Conservation (phyloP, 1,140 invertebrate genomes). For the Brachionus manjavacas region DNA sequence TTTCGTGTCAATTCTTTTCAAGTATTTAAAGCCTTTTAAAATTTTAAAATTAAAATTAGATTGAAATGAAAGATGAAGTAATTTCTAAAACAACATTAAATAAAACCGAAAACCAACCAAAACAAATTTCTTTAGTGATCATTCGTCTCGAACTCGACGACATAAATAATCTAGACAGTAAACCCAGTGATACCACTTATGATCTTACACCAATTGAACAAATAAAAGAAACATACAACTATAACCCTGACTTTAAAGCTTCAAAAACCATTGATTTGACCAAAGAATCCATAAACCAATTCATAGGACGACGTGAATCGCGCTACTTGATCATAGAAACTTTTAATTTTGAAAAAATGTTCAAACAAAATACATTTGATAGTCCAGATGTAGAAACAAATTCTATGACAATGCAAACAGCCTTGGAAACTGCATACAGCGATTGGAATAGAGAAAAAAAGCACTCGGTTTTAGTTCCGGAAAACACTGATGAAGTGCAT, state of each 20-base stretch:
- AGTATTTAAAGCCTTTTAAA: neutral
- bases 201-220: neutral
- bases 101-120: neutral
- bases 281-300: neutral
- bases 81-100: neutral
- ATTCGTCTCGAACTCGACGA: constrained; percentile 10
- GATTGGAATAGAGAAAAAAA: constrained; percentile 39
- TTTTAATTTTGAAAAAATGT: neutral
- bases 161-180: neutral
- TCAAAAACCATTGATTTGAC: neutral
- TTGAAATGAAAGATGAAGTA: constrained; percentile 35
- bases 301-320: neutral
- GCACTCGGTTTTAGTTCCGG: neutral
- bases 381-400: neutral
- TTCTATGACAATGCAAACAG: constrained; percentile 41
- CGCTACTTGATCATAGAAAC: neutral
- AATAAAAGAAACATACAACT: neutral
- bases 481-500: neutral
- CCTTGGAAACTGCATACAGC: constrained; percentile 30
- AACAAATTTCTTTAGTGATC: neutral
- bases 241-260: neutral
- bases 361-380: neutral
- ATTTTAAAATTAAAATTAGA: neutral
- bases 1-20: neutral
- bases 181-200: neutral